phyloP scores from a whole-genome alignment of 2,888 invertebrate species.

The Teleiodes luculella region DNA sequence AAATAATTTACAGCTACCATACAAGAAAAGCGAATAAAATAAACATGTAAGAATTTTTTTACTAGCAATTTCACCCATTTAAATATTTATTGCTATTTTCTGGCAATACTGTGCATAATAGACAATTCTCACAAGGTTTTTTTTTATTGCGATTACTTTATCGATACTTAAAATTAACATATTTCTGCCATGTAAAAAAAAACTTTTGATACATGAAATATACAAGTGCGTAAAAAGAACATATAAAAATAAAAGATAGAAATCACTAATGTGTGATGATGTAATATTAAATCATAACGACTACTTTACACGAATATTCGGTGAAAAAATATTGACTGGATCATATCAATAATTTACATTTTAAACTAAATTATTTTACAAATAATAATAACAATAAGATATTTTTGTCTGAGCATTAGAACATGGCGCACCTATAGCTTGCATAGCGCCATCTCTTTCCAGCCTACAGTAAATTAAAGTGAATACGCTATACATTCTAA shows the following conservation, averaged over 20 bases:
- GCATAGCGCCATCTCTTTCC: not conserved
- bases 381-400: not conserved
- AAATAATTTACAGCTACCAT: slow-evolving; percentile 10
- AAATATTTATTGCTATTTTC: not conserved
- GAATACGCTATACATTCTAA: slow-evolving; percentile 18
- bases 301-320: slow-evolving; percentile 1
- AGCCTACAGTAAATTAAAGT: not conserved
- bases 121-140: not conserved
- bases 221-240: slow-evolving; percentile 6
- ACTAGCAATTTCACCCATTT: not conserved
- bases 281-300: not conserved
- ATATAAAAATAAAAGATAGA: not conserved
- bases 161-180: not conserved
- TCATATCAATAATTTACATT: slow-evolving; percentile 6
- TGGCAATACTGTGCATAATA: not conserved
- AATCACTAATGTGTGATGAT: not conserved
- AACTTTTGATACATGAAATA: not conserved
- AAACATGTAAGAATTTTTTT: not conserved
- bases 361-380: slow-evolving; percentile 10
- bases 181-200: not conserved
- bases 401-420: slow-evolving; percentile 2
- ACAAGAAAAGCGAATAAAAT: not conserved
- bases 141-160: no score
- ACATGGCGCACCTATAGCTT: not conserved
- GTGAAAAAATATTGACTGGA: slow-evolving; percentile 2